A percentile compares a stretch with the other conserved stretches of the same genome.
Conservation (phyloP, 2,797 vertebrate genomes). For the Spinus olivaceus region DNA sequence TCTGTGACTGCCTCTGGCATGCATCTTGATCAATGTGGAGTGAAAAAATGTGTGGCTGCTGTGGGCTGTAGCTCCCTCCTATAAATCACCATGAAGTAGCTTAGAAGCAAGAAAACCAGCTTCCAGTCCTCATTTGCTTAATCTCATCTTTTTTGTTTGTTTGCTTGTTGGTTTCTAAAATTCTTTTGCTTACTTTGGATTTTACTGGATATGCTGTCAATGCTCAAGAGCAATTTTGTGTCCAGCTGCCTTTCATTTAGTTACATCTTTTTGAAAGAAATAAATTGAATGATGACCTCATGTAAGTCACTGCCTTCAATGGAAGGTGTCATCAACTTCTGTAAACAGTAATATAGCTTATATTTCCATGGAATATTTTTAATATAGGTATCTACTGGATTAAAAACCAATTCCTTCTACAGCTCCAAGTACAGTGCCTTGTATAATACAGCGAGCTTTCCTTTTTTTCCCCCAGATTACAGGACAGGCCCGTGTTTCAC, state of each 20-base stretch:
- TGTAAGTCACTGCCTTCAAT: not conserved
- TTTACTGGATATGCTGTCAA: not conserved
- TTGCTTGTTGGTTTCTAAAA: not conserved
- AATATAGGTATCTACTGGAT: not conserved
- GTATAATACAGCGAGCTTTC: not conserved
- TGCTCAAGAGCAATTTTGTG: not conserved
- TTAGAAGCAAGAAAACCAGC: not conserved
- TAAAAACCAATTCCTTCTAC: fast-evolving
- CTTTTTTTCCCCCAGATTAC: slow-evolving; percentile 67
- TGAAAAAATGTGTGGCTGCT: not conserved
- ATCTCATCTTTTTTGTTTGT: not conserved
- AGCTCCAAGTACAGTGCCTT: not conserved
- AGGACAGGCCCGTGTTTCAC: slow-evolving; percentile 80
- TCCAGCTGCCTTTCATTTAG: not conserved
- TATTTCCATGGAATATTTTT: not conserved
- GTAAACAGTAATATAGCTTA: not conserved
- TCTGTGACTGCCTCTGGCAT: not conserved
- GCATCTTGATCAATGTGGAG: not conserved
- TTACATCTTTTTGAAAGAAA: not conserved
- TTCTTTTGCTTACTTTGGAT: not conserved
- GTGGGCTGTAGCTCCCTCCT: not conserved
- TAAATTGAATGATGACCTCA: not conserved
- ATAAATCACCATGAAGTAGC: not conserved
- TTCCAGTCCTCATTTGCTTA: not conserved
- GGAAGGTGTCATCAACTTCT: not conserved